These are phyloP conservation scores for Caenorhabditis sp. DNA, from an alignment of 2,888 invertebrate species.

Conservation along the genomic window DNA sequence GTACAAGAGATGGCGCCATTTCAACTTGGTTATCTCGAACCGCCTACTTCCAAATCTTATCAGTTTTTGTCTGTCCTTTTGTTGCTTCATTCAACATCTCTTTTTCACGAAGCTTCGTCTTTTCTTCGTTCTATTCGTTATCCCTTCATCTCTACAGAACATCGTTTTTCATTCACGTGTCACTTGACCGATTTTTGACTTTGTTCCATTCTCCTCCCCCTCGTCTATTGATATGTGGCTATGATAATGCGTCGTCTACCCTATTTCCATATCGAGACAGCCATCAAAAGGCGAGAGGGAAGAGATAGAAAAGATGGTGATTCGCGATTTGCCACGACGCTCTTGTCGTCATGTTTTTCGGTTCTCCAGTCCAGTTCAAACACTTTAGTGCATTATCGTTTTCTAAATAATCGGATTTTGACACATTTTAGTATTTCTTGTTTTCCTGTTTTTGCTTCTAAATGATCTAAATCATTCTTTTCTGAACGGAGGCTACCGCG, in stretches of 20 bases:
- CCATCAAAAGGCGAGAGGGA: constrained; percentile 22
- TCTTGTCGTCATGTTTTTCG: constrained; percentile 21
- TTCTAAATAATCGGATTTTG: neutral
- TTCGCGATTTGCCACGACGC: constrained; percentile 47
- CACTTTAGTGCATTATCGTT: neutral
- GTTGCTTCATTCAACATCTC: neutral
- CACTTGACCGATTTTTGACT: constrained; percentile 17
- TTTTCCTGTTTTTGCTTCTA: neutral
- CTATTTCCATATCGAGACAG: constrained; percentile 47
- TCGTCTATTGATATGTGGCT: too few species aligned
- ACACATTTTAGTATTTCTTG: constrained; percentile 6
- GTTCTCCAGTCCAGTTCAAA: constrained; percentile 10
- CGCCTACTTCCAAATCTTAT: constrained; percentile 34
- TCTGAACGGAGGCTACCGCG: too few species aligned
- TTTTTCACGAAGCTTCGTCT: neutral
- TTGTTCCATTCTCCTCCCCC: neutral
- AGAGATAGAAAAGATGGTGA: constrained; percentile 50
- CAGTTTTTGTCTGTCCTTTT: constrained; percentile 20
- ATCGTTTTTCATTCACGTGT: constrained; percentile 40
- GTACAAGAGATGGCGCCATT: constrained; percentile 48
- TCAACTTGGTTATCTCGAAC: constrained; percentile 9
- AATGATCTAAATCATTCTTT: too few species aligned
- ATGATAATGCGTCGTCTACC: constrained; percentile 26
- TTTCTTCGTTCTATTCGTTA: neutral
- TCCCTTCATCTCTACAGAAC: constrained; percentile 2